Evolutionary conservation across 1,140 invertebrate species (phyloP).

Genomic region (Magallana gigas): DNA sequence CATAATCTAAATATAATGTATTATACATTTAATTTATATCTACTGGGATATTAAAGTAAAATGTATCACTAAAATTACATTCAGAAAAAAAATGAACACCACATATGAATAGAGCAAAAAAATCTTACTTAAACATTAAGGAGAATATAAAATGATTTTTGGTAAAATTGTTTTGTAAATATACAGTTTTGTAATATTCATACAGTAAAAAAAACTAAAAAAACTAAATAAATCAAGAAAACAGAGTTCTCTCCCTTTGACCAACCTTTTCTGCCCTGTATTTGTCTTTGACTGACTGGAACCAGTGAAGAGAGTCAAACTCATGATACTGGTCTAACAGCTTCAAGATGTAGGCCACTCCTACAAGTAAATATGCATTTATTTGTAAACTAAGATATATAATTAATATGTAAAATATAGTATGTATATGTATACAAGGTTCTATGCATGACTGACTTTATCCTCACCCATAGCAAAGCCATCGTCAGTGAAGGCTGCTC

Average conservation of each 20-base stretch:
- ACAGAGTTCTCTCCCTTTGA: not conserved
- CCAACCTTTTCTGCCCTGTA: conserved; percentile 84
- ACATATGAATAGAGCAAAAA: too few relatives aligned
- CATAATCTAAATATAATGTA: too few relatives aligned
- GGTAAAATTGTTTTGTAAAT: too few relatives aligned
- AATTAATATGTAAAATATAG: too few relatives aligned
- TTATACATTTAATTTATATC: too few relatives aligned
- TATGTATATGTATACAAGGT: too few relatives aligned
- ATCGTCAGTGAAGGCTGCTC: conserved; percentile 96
- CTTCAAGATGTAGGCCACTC: conserved; percentile 86
- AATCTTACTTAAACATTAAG: too few relatives aligned
- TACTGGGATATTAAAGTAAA: too few relatives aligned
- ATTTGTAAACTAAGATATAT: not conserved
- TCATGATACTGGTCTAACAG: conserved; percentile 85
- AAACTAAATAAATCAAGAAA: not conserved
- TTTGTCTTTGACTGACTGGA: conserved; percentile 90
- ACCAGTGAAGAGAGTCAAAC: conserved; percentile 98
- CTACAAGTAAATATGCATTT: conserved; percentile 74
- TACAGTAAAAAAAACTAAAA: conserved; percentile 54
- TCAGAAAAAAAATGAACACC: too few relatives aligned
- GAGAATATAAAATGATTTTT: too few relatives aligned
- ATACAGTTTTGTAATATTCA: conserved; percentile 53
- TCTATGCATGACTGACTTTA: too few relatives aligned
- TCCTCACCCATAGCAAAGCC: conserved; percentile 95
- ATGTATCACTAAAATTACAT: too few relatives aligned